These are phyloP conservation scores for Margarornis squamiger DNA, from an alignment of 2,797 vertebrate species.

Conservation along the genomic window DNA sequence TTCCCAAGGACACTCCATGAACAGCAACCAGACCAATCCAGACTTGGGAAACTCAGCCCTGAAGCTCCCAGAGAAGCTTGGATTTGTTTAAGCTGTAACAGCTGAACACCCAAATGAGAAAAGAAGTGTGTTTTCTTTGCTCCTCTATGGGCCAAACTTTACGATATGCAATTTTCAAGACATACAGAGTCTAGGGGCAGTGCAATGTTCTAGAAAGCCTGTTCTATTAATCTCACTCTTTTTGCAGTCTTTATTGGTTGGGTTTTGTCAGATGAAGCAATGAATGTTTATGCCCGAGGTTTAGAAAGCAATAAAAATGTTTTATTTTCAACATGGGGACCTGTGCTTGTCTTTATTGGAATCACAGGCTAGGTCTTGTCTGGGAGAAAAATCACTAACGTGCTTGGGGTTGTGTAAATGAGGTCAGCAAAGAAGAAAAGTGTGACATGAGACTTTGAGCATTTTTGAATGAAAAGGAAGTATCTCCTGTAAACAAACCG, in stretches of 20 bases:
- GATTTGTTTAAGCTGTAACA: neutral
- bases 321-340: constrained; percentile 45
- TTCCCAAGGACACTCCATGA: neutral
- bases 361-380: constrained; percentile 20
- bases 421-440: neutral
- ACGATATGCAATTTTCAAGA: neutral
- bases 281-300: constrained; percentile 42
- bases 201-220: constrained; percentile 14
- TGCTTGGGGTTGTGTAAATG: neutral
- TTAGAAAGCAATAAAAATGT: constrained; percentile 62
- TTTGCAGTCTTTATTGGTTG: constrained; percentile 28
- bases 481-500: neutral
- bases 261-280: constrained; percentile 40
- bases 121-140: neutral
- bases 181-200: neutral
- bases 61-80: neutral
- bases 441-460: neutral
- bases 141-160: neutral
- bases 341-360: constrained; percentile 53
- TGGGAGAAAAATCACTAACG: constrained; percentile 6
- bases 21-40: neutral
- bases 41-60: neutral
- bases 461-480: neutral
- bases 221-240: constrained; percentile 40
- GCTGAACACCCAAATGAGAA: neutral